These are phyloP conservation scores for Clarias macrocephalus DNA, from an alignment of 2,113 vertebrate genomes.

Conservation along the genomic window DNA sequence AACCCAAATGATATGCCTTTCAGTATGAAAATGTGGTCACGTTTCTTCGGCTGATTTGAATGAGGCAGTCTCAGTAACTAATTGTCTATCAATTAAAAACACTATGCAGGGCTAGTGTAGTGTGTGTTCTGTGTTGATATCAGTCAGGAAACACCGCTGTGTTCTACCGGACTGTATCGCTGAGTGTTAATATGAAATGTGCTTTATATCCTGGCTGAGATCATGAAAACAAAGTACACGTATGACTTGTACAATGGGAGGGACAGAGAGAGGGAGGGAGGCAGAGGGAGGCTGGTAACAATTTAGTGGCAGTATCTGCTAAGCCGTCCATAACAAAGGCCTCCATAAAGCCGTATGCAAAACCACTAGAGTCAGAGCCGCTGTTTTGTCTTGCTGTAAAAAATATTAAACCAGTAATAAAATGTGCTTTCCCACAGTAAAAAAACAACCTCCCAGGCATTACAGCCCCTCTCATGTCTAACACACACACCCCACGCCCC, in stretches of 20 bases:
- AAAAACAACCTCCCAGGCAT: constrained; percentile 58
- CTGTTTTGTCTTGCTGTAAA: constrained; percentile 60
- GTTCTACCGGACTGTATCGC: neutral
- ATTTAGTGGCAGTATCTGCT: constrained; percentile 58
- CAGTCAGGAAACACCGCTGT: neutral
- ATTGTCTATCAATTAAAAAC: neutral
- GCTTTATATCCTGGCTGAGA: neutral
- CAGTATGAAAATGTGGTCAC: constrained; percentile 46
- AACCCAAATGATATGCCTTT: constrained; percentile 42
- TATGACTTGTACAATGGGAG: neutral
- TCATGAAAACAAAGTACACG: constrained; percentile 6
- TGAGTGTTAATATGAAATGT: neutral
- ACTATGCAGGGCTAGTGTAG: neutral
- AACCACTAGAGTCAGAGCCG: constrained; percentile 58
- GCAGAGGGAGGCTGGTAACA: constrained; percentile 18
- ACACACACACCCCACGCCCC: neutral
- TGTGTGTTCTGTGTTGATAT: neutral
- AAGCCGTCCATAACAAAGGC: constrained; percentile 59
- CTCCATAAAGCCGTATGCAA: constrained; percentile 58
- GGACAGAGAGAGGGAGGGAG: neutral
- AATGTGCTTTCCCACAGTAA: constrained; percentile 63
- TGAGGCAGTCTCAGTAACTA: constrained; percentile 42
- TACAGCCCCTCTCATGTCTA: constrained; percentile 23
- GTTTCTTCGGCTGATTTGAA: constrained; percentile 44
- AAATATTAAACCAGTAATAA: constrained; percentile 63